Conservation (phyloP, 1,140 invertebrate genomes). For the Hylaeus anthracinus region DNA sequence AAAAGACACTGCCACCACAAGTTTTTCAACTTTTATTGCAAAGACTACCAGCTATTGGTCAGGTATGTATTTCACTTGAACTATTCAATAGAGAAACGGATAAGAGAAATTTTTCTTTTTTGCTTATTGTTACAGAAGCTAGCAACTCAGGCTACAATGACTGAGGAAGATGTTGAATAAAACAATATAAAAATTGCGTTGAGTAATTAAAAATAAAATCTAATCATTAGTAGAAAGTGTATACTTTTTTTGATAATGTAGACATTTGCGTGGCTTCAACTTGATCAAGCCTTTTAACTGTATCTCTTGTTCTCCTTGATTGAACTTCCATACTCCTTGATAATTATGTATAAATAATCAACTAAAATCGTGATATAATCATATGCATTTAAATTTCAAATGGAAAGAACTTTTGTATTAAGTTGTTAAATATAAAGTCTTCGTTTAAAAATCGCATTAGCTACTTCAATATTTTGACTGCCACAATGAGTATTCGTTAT, state of each 20-base stretch:
- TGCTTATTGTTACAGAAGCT: constrained; percentile 73
- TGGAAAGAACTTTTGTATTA: constrained; percentile 28
- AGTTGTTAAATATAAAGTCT: constrained; percentile 20
- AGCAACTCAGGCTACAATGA: constrained; percentile 70
- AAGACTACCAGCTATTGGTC: constrained; percentile 86
- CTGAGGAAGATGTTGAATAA: constrained; percentile 79
- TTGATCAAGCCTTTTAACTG: constrained; percentile 26
- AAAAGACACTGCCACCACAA: constrained; percentile 95
- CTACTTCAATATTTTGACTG: constrained; percentile 8
- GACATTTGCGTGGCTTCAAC: constrained; percentile 41
- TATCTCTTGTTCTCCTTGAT: constrained; percentile 26
- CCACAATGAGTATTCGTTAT: constrained; percentile 8
- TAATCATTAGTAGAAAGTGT: constrained; percentile 58
- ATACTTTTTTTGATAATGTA: constrained; percentile 55
- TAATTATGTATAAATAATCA: constrained; percentile 15
- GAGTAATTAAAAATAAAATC: constrained; percentile 68
- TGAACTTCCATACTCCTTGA: constrained; percentile 51
- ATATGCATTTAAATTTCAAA: constrained; percentile 33
- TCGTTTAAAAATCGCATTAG: constrained; percentile 10
- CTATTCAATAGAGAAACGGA: not conserved
- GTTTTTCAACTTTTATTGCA: constrained; percentile 94
- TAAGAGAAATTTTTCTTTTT: constrained; percentile 13
- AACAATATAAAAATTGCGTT: constrained; percentile 60
- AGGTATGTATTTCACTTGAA: constrained; percentile 75
- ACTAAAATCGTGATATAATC: constrained; percentile 18